These are phyloP conservation scores for Parauchenoglanis punctatus DNA, from an alignment of 2,797 vertebrate species.

Conservation along the genomic window DNA sequence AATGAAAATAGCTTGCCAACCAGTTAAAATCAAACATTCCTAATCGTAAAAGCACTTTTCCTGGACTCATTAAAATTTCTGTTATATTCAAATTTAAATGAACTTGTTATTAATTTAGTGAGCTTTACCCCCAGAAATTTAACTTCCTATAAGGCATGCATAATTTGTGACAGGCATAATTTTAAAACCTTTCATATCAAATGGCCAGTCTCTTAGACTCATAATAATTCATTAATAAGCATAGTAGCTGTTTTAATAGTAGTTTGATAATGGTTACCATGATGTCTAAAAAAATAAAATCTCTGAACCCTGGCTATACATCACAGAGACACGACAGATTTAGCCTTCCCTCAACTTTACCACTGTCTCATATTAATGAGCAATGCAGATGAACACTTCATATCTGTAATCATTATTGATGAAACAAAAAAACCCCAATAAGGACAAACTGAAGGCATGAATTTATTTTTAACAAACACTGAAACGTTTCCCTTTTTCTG, in stretches of 20 bases:
- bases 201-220: neutral
- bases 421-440: neutral
- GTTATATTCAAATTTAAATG: neutral
- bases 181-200: neutral
- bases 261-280: neutral
- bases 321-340: neutral
- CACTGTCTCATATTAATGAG: neutral
- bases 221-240: neutral
- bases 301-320: neutral
- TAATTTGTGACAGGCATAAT: neutral
- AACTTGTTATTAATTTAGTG: neutral
- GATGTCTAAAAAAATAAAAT: neutral
- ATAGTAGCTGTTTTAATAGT: neutral
- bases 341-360: neutral
- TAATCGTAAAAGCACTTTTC: neutral
- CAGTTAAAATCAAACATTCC: neutral
- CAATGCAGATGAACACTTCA: neutral
- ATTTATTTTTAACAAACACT: constrained; percentile 77
- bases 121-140: no score
- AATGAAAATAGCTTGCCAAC: neutral
- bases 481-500: constrained; percentile 57
- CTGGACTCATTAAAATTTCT: neutral
- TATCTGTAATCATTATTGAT: neutral
- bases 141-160: neutral
- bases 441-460: constrained; percentile 62